Conservation (phyloP, 2,888 invertebrate genomes). For the Bibio marci region DNA sequence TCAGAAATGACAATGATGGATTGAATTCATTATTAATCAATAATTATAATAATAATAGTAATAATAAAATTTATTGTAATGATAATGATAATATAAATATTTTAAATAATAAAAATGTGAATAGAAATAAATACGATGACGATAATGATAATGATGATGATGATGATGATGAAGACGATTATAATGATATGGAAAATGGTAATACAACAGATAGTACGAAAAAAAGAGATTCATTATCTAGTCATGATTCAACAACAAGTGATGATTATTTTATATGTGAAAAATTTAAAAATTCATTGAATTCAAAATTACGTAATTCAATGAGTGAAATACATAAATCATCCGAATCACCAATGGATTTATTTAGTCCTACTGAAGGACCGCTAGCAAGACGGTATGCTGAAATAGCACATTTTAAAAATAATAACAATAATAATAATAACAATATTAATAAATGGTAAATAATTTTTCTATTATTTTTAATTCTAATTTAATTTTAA, state of each 20-base stretch:
- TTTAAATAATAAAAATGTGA: not conserved
- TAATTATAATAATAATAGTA: constrained; percentile 1
- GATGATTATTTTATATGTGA: constrained; percentile 27
- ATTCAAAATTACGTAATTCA: constrained; percentile 4
- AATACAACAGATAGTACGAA: constrained; percentile 15
- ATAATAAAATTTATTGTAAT: not conserved
- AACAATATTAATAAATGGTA: too few species aligned
- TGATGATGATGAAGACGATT: constrained; percentile 14
- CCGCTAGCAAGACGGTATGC: constrained; percentile 29
- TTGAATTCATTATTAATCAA: too few species aligned
- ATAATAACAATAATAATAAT: constrained; percentile 6
- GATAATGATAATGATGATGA: constrained; percentile 12
- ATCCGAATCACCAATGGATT: constrained; percentile 8
- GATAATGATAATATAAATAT: not conserved
- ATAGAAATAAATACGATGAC: constrained; percentile 7
- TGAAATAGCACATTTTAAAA: constrained; percentile 28
- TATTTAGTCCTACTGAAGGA: constrained; percentile 28
- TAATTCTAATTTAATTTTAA: too few species aligned
- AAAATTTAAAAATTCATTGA: constrained; percentile 19
- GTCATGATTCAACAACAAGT: constrained; percentile 7
- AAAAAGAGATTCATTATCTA: constrained; percentile 3
- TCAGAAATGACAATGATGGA: not conserved
- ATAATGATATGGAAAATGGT: constrained; percentile 25
- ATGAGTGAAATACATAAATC: not conserved
- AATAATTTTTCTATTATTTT: not conserved